Evolutionary conservation across 2,888 invertebrate species (phyloP), one percentile per base, ranked within the genome.

Genomic region (Agrochola circellaris): DNA sequence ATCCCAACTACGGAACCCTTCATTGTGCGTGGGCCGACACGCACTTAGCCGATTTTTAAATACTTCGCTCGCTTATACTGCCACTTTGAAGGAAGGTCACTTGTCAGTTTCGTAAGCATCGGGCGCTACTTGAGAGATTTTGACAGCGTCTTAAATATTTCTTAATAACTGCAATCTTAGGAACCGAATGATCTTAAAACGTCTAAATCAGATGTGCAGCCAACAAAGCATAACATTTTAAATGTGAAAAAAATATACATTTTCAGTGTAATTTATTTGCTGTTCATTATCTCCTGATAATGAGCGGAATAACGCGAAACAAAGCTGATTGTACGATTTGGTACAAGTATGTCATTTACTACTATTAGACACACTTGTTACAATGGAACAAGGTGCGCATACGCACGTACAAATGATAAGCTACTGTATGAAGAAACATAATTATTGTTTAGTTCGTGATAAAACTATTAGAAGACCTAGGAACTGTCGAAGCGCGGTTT

Each of bases 251-350:
- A 26, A 51, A 60, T n/a, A 1, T 54, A 30, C 5, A 15, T 20
- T 75, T 58, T 58, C 82, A 58, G 65, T 58, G 26, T 65, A 70
- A 48, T 26, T 61, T 62, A 61, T 85, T 85, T 72, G 30, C 15
- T 26, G 66, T 67, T 58, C 69, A 60, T 73, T 83, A 81, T 83
- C 75, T 69, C 30, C 42, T 66, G 75, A 84, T 84, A 84, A 84
- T 84, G 38, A 58, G 17, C 54, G 45, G 34, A 30, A 66, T 34
- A 45, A 56, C 26, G 64, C 23, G 61, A 65, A 75, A 81, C 72
- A 73, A 81, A 69, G 75, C 75, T 34, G 51, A 75, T 85, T 69
- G 72, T 75, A 69, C 51, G 56, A 51, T 58, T 72, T 71, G 7
- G 20, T 60, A n/a, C 51, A 68, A 78, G 48, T 72, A 15, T 67